These are phyloP conservation scores for Drosophila lacteicornis DNA, from an alignment of 1,140 invertebrate genomes.

Conservation along the genomic window DNA sequence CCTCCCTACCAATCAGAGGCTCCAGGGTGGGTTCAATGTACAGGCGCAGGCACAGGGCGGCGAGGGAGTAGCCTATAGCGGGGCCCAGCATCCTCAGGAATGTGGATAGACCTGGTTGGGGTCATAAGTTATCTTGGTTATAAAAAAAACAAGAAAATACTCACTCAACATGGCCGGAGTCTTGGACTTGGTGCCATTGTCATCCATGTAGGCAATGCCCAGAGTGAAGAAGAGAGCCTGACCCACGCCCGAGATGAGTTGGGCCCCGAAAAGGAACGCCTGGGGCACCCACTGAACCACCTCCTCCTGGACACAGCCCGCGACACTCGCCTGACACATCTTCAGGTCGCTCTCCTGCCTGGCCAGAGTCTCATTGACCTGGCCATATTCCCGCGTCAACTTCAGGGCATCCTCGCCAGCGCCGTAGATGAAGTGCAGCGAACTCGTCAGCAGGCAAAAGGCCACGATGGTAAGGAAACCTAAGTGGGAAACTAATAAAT, in stretches of 20 bases:
- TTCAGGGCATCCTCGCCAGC: conserved; percentile 88
- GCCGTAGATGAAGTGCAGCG: conserved; percentile 91
- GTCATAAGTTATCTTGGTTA: neutral
- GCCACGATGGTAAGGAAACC: conserved; percentile 89
- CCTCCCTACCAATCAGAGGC: conserved; percentile 88
- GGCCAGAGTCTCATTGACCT: conserved; percentile 56
- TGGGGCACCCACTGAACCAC: conserved; percentile 86
- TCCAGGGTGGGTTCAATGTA: conserved; percentile 89
- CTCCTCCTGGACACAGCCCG: conserved; percentile 64
- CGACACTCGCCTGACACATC: conserved; percentile 32
- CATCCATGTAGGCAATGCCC: conserved; percentile 89
- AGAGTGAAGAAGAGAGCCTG: conserved; percentile 88
- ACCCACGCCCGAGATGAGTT: conserved; percentile 88
- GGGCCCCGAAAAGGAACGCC: conserved; percentile 87
- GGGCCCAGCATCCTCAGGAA: conserved; percentile 90
- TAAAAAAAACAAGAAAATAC: conserved; percentile 51
- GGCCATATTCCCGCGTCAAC: conserved; percentile 88
- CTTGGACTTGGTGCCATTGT: conserved; percentile 89
- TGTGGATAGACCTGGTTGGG: conserved; percentile 87
- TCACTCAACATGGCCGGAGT: conserved; percentile 88
- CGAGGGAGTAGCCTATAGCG: conserved; percentile 89
- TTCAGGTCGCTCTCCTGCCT: conserved; percentile 34
- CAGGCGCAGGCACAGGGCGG: conserved; percentile 88
- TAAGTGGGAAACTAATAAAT: conserved; percentile 56
- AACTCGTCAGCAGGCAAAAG: conserved; percentile 89